Base-by-base conservation (phyloP, 2,113 vertebrate genomes). In the Amblyornis subalaris region DNA sequence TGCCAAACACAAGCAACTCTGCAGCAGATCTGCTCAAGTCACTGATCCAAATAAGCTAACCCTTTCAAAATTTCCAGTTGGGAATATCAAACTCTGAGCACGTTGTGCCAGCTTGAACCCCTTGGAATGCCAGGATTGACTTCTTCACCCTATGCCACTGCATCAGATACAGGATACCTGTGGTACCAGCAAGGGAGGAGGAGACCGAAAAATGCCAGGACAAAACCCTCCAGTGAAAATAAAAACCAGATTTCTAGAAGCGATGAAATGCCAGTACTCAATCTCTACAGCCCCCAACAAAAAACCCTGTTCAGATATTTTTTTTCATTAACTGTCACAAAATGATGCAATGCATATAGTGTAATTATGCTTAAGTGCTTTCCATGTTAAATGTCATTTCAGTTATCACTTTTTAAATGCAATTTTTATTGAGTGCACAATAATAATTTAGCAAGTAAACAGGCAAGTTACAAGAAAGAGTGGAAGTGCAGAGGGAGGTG, bases 281-380 rank as follows among this genome's bases (percentile, higher is more conserved):
- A 90, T 95, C 87, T 62, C 60, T 72, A 25, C 82, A 91, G 64
- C 75, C 71, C 60, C 73, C 58, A 84, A 69, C 81, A 85, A 93
- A 96, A 96, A 88, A 12, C 33, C 60, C 73, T 23, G 66, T 65
- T 95, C 91, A 74, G 60, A 72, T 82, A 5, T 61, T 77, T 93
- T 95, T 93, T 96, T 94, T 96, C 94, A 94, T 94, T 94, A 97
- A 95, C 94, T 96, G 96, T 95, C 97, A 97, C 70, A 89, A 96
- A 97, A 96, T 97, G 96, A 96, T 97, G 97, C 95, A 97, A 97
- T 97, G 96, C 96, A 95, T 95, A 96, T 95, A 97, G 96, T 96
- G 96, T 97, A 98, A 98, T 98, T 98, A 98, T 89, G 96, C 93
- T 97, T 98, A 98, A 97, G 97, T 98, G 97, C 95, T 97, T 97